Evolutionary conservation across 2,888 invertebrate genomes (phyloP).

Genomic region (Polydesmus complanatus): DNA sequence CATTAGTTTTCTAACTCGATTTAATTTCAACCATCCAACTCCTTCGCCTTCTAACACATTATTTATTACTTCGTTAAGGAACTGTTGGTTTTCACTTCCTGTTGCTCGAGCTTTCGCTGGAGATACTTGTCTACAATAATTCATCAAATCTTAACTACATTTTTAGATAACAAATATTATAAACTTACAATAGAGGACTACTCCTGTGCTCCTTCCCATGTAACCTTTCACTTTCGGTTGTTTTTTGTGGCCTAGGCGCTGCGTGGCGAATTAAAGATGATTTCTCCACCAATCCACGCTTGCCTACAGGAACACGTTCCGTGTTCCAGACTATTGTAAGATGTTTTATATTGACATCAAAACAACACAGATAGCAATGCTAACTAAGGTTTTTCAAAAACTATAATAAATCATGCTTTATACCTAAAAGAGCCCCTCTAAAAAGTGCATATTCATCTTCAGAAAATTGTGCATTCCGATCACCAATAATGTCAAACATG

Average conservation of each 20-base stretch:
- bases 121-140: slow-evolving; percentile 9
- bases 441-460: no score
- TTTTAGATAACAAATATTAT: neutral
- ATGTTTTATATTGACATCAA: neutral
- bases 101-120: slow-evolving; percentile 11
- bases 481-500: no score
- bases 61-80: slow-evolving; percentile 76
- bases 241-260: slow-evolving; percentile 32
- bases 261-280: slow-evolving; percentile 77
- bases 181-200: slow-evolving; percentile 15
- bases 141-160: neutral
- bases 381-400: neutral
- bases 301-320: slow-evolving; percentile 27
- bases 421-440: no score
- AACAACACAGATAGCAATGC: neutral
- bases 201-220: slow-evolving; percentile 21
- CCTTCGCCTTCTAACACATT: slow-evolving; percentile 82
- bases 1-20: slow-evolving; percentile 85
- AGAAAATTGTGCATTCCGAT: no score
- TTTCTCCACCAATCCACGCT: slow-evolving; percentile 71
- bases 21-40: slow-evolving; percentile 90
- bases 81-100: slow-evolving; percentile 70
- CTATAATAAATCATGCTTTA: no score
- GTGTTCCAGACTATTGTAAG: neutral
- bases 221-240: slow-evolving; percentile 17